A percentile compares a stretch with the other conserved stretches of the same genome.
Conservation (phyloP, 2,888 invertebrate species). For the Sphaeridia pumilis region DNA sequence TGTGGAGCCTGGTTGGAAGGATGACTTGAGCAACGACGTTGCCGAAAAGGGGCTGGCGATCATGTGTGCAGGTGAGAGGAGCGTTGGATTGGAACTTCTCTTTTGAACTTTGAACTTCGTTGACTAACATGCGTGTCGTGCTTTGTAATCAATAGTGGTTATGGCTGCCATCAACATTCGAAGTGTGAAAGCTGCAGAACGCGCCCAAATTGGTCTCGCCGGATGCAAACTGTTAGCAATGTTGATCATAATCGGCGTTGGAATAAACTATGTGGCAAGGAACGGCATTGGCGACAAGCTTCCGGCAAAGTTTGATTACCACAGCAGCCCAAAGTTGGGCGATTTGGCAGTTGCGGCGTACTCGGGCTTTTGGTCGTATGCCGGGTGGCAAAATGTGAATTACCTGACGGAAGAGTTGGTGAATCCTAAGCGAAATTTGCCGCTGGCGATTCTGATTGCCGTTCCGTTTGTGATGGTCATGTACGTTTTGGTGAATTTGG, state of each 20-base stretch:
- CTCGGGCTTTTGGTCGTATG: background rate
- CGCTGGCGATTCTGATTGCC: slow-evolving; percentile 71
- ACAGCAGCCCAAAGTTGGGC: background rate
- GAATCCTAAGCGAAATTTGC: slow-evolving; percentile 53
- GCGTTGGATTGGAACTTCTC: no score
- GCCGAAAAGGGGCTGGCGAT: slow-evolving; percentile 3
- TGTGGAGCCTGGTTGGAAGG: slow-evolving; percentile 16
- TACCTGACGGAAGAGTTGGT: background rate
- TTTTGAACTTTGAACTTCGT: no score
- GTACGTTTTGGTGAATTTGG: slow-evolving; percentile 85
- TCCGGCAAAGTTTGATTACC: slow-evolving; percentile 10
- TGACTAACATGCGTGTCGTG: no score
- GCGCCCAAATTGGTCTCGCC: slow-evolving; percentile 89
- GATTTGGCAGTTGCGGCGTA: background rate
- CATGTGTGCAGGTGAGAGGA: no score
- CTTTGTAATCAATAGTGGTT: slow-evolving; percentile 49
- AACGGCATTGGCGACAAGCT: slow-evolving; percentile 43
- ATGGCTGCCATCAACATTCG: slow-evolving; percentile 89
- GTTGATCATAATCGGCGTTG: slow-evolving; percentile 76
- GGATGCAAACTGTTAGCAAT: slow-evolving; percentile 85
- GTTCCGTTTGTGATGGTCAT: slow-evolving; percentile 88
- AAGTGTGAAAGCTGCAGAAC: slow-evolving; percentile 87
- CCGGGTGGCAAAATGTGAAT: background rate
- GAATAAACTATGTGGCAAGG: slow-evolving; percentile 73
- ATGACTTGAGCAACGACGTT: background rate